Base-by-base conservation (phyloP, 92 coral and sea anemone genomes). In the Anthopleura xanthogrammica region DNA sequence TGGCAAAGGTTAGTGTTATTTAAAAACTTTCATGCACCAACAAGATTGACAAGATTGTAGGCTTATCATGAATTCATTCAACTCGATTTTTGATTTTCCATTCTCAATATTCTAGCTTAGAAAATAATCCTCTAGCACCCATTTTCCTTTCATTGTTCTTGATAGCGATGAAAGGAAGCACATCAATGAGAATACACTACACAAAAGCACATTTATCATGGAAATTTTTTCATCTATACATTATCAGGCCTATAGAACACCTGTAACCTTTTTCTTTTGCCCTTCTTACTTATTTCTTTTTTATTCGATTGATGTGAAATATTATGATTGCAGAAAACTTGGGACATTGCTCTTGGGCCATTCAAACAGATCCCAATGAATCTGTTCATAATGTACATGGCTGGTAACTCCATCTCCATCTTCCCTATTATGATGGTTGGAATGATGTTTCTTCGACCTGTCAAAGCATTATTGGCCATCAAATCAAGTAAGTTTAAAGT, bases 391-490 rank as follows among this genome's bases (percentile, higher is more conserved):
- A 96, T 96, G 99, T 96, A 96, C 92, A 96, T 96, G 99, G 99
- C 99, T 40, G 99, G 99, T 16, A 96, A 90, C 75, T 94, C 99
- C 11, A 96, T 96, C 81, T 96, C 99, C 0, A 88, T 96, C 48
- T 96, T 96, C 66, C 99, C 99, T 16, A 96, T 96, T 62, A 96
- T 96, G 99, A 96, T 96, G 99, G 99, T 96, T 8, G 99, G 99
- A 0, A 96, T 96, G 99, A 96, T 96, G 99, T 96, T 94, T 84
- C 83, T 96, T 52, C 88, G 97, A 48, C 99, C 99, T 7, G 99
- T 96, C 79, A 96, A 96, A 81, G 99, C 99, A 52, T 92, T 96
- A 40, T 89, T 96, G 24, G 95, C 99, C 9, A 85, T 96, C 81
- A 90, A 92, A 74, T 94, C 99, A 90, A 95, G 99, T 96, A 81